Evolutionary conservation across 2,797 vertebrate genomes (phyloP).

Genomic region (Varecia variegata): DNA sequence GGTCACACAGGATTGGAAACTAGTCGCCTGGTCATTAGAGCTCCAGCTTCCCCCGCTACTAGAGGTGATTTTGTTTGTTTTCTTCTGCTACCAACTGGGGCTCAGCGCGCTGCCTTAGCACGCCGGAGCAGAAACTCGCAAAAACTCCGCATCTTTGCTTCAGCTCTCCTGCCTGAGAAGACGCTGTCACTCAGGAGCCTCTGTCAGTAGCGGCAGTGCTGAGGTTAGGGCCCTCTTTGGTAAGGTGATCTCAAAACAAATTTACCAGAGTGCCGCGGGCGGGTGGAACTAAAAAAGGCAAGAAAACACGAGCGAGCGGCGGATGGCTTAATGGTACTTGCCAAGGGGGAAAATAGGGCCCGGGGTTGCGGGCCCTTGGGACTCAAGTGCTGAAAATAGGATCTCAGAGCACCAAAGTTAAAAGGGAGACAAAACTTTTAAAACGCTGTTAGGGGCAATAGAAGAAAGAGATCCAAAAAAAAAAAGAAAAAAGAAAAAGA

Average conservation of each 20-base stretch:
- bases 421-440: slow-evolving; percentile 52
- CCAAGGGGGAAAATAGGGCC: neutral
- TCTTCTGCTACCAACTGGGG: neutral
- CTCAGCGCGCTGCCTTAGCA: neutral
- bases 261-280: slow-evolving; percentile 71
- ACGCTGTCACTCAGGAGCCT: slow-evolving; percentile 65
- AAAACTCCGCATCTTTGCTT: rapidly evolving
- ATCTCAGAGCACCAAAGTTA: slow-evolving; percentile 55
- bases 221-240: slow-evolving; percentile 75
- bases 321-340: slow-evolving; percentile 75
- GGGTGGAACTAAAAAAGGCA: slow-evolving; percentile 77
- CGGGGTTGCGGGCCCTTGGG: slow-evolving; percentile 30
- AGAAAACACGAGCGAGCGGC: slow-evolving; percentile 73
- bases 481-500: too few relatives aligned
- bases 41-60: rapidly evolving
- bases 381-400: slow-evolving; percentile 74
- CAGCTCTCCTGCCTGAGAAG: neutral
- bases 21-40: neutral
- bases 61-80: neutral
- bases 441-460: neutral
- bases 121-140: neutral
- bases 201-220: slow-evolving; percentile 66
- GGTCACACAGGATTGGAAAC: neutral
- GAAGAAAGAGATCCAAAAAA: neutral
- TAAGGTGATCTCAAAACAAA: slow-evolving; percentile 86